A percentile compares a stretch with the other conserved stretches of the same genome.
Conservation (phyloP, 2,797 vertebrate species). For the Pogonophryne albipinna region DNA sequence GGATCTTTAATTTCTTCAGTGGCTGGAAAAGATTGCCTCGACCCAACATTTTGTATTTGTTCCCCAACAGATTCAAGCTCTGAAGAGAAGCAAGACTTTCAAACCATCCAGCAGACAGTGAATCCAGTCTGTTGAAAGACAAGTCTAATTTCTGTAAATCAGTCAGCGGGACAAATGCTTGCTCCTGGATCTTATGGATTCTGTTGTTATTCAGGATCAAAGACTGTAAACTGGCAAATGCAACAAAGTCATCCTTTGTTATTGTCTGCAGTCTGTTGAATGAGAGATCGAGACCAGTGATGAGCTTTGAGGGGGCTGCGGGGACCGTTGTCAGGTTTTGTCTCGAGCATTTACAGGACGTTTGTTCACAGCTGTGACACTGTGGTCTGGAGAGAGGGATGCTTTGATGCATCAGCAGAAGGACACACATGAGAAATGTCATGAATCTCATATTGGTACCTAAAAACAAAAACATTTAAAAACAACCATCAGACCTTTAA, state of each 20-base stretch:
- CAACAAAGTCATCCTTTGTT: conserved; percentile 66
- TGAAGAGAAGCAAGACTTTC: conserved; percentile 73
- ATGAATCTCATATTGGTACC: conserved; percentile 18
- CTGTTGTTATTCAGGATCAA: conserved; percentile 76
- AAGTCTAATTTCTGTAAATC: conserved; percentile 82
- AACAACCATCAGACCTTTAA: not conserved
- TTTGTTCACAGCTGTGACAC: conserved; percentile 63
- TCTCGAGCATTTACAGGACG: conserved; percentile 77
- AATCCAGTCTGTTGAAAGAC: conserved; percentile 79
- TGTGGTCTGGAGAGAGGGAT: not conserved
- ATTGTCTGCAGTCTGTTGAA: conserved; percentile 78
- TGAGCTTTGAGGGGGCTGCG: conserved; percentile 40
- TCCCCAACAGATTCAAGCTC: conserved; percentile 81
- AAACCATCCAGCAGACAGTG: conserved; percentile 82
- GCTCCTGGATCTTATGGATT: conserved; percentile 76
- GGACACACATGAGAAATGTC: not conserved
- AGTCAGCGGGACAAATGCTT: conserved; percentile 72
- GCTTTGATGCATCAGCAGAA: conserved; percentile 21
- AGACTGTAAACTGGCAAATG: conserved; percentile 67
- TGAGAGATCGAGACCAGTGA: conserved; percentile 75
- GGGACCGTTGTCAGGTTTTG: conserved; percentile 76
- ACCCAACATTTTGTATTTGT: conserved; percentile 80
- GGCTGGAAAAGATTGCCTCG: conserved; percentile 72
- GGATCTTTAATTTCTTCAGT: conserved; percentile 73
- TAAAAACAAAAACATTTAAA: conserved; percentile 12